phyloP scores from a whole-genome alignment of 2,113 vertebrate genomes.

The Agapornis roseicollis region DNA sequence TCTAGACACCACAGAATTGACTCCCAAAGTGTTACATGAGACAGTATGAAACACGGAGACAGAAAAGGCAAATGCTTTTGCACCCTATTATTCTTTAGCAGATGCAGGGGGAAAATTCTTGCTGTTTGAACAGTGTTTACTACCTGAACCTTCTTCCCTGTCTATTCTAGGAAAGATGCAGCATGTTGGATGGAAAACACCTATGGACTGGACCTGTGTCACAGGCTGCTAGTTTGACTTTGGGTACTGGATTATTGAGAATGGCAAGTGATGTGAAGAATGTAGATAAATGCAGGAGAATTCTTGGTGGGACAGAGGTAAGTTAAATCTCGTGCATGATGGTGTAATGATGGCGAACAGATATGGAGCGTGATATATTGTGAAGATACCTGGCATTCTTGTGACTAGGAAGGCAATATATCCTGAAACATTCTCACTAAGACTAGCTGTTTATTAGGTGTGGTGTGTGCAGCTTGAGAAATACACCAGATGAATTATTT shows the following conservation, averaged over 20 bases:
- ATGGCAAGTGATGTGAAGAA: neutral
- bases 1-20: neutral
- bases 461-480: neutral
- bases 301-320: neutral
- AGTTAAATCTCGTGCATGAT: neutral
- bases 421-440: neutral
- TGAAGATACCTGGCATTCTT: neutral
- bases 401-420: neutral
- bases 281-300: neutral
- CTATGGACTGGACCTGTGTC: neutral
- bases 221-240: neutral
- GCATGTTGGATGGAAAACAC: neutral
- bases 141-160: neutral
- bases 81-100: neutral
- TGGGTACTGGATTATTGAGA: neutral
- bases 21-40: neutral
- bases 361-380: fast-evolving
- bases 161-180: neutral
- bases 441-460: neutral
- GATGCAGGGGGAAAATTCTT: neutral
- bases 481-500: neutral
- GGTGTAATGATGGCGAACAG: neutral
- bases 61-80: neutral
- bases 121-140: neutral
- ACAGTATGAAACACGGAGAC: neutral